Base-by-base conservation (phyloP, 2,113 vertebrate genomes). In the Coracopsis vasa region DNA sequence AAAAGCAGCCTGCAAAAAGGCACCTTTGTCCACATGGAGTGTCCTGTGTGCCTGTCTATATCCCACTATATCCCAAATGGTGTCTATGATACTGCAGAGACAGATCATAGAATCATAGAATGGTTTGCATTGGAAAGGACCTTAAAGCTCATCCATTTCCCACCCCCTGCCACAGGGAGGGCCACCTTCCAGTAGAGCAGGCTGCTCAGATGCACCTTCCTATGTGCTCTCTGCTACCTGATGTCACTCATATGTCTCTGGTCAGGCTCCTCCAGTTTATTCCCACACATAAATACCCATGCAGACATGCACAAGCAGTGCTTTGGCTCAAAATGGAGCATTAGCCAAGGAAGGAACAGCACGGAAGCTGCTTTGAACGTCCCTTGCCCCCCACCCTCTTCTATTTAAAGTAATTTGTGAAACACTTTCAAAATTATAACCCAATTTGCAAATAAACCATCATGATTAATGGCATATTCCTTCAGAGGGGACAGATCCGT, bases 391-490 rank as follows among this genome's bases (percentile, higher is more conserved):
- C 88, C 58, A 77, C 65, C 48, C 62, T 33, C 54, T 75, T 75
- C 80, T 90, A 95, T 89, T 97, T 91, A 84, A 95, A 91, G 73
- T 69, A 87, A 94, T 96, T 94, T 96, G 82, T 73, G 87, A 84
- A 94, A 92, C 80, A 94, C 94, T 94, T 95, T 88, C 61, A 94
- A 92, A 96, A 96, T 97, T 91, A 96, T 89, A 96, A 97, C 91
- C 80, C 88, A 96, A 96, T 95, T 97, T 96, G 80, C 92, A 95
- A 96, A 96, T 96, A 96, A 94, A 91, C 15, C 19, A 91, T 89
- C 48, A 14, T 81, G 92, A 96, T 95, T 91, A 96, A 95, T 95
- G 80, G 88, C 91, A 51, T 56, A 96, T 94, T 94, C 91, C 89
- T 93, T 69, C 87, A 79, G 61, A 94, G 51, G 86, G 85, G 96